These are phyloP conservation scores for Cyclophora punctaria DNA, from an alignment of 2,888 invertebrate species.

Conservation along the genomic window DNA sequence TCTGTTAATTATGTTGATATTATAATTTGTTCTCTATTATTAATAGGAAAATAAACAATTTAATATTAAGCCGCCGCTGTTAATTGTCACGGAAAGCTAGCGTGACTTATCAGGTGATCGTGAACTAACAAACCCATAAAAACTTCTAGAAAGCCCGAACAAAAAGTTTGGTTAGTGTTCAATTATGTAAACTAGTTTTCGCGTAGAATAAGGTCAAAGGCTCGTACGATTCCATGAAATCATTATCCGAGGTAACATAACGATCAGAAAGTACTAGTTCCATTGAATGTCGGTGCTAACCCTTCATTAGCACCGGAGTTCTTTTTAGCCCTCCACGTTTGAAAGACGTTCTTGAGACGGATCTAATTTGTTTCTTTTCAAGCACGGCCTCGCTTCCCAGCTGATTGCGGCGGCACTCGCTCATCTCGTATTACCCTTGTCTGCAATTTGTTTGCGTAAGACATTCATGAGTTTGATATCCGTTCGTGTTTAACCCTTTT, in stretches of 20 bases:
- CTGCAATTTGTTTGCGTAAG: slow-evolving; percentile 49
- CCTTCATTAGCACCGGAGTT: slow-evolving; percentile 58
- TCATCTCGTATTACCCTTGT: slow-evolving; percentile 45
- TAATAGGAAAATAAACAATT: background rate
- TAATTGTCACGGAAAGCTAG: no score
- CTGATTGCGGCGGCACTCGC: slow-evolving; percentile 56
- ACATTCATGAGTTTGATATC: slow-evolving; percentile 28
- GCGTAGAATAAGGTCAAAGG: background rate
- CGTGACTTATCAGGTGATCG: no score
- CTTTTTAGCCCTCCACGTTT: slow-evolving; percentile 49
- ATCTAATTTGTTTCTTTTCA: slow-evolving; percentile 72
- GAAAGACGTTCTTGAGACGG: slow-evolving; percentile 61
- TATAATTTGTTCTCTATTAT: background rate
- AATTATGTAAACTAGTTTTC: no score
- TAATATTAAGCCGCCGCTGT: background rate
- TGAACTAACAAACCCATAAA: no score
- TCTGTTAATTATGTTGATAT: no score
- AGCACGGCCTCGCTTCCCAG: slow-evolving; percentile 45
- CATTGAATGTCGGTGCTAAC: slow-evolving; percentile 29
- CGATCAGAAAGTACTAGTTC: slow-evolving; percentile 13
- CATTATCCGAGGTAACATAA: slow-evolving; percentile 2
- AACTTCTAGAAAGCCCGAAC: no score
- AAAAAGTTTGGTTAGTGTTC: no score
- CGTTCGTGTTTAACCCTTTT: slow-evolving; percentile 9
- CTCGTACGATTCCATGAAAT: background rate